Evolutionary conservation across 2,113 vertebrate species (phyloP).

Genomic region (Larimichthys polyactis): DNA sequence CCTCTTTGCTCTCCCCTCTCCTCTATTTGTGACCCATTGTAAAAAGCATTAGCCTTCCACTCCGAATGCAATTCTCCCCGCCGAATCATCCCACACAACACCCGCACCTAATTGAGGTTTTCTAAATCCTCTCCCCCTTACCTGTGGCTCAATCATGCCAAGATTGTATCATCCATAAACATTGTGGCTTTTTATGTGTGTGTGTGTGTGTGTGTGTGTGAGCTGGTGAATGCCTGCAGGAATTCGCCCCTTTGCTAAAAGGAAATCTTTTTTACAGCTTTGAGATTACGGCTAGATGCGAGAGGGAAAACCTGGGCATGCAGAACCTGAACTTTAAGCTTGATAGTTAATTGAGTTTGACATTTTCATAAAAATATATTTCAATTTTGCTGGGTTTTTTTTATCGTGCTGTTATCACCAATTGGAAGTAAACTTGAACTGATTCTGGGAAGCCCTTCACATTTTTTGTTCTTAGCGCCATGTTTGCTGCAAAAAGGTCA

Average conservation of each 20-base stretch:
- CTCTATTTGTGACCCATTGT: slow-evolving; percentile 65
- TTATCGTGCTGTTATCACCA: slow-evolving; percentile 18
- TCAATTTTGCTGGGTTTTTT: background rate
- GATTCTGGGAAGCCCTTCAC: background rate
- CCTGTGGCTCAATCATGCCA: slow-evolving; percentile 60
- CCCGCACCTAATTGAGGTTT: slow-evolving; percentile 63
- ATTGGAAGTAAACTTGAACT: background rate
- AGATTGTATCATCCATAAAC: slow-evolving; percentile 72
- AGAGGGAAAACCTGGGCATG: slow-evolving; percentile 7
- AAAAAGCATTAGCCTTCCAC: slow-evolving; percentile 50
- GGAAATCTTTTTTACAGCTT: slow-evolving; percentile 41
- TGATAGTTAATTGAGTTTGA: slow-evolving; percentile 55
- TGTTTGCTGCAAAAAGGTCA: background rate
- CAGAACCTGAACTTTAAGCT: slow-evolving; percentile 35
- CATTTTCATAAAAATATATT: slow-evolving; percentile 52
- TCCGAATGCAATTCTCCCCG: slow-evolving; percentile 40
- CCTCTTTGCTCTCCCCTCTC: slow-evolving; percentile 48
- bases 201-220: background rate
- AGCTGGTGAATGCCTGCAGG: background rate
- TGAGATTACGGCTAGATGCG: slow-evolving; percentile 16
- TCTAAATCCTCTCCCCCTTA: slow-evolving; percentile 54
- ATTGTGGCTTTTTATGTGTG: slow-evolving; percentile 22
- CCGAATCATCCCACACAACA: slow-evolving; percentile 30
- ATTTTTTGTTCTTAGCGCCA: background rate
- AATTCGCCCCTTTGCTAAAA: slow-evolving; percentile 18